Evolutionary conservation across 2,113 vertebrate species (phyloP).

Genomic region (Recurvirostra avosetta): DNA sequence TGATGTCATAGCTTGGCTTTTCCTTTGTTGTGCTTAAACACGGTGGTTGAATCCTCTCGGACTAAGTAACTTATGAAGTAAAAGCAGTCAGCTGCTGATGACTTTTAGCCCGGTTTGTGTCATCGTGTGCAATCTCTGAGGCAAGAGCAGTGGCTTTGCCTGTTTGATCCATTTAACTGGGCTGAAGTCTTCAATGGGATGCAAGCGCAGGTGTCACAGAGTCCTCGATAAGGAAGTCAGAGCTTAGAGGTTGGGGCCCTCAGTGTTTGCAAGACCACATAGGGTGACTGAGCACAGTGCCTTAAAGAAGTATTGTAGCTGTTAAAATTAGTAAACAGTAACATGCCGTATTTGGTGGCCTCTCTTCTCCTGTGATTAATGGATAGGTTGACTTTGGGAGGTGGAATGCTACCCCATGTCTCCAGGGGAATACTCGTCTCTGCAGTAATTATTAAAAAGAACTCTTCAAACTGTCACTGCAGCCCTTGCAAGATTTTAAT

Average conservation of each 20-base stretch:
- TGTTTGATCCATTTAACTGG: not conserved
- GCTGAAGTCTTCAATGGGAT: not conserved
- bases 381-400: conserved; percentile 19
- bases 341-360: not conserved
- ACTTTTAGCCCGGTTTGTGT: not conserved
- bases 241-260: not conserved
- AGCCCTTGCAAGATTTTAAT: conserved; percentile 49
- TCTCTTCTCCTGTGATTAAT: conserved; percentile 37
- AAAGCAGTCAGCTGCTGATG: not conserved
- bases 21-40: not conserved
- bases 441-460: conserved; percentile 56
- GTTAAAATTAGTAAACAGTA: not conserved
- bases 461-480: conserved; percentile 50
- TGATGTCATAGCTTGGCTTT: not conserved
- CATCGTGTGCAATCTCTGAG: not conserved
- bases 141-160: not conserved
- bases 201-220: not conserved
- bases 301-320: not conserved
- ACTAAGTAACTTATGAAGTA: not conserved
- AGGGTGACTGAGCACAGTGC: not conserved
- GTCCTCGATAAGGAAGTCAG: rapidly evolving
- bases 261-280: not conserved
- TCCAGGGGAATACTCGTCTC: conserved; percentile 38
- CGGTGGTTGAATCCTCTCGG: not conserved
- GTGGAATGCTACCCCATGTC: not conserved